Evolutionary conservation across 64 coral and sea anemone species (phyloP), one percentile per base, ranked within the genome.

Genomic region (Montipora sp.): DNA sequence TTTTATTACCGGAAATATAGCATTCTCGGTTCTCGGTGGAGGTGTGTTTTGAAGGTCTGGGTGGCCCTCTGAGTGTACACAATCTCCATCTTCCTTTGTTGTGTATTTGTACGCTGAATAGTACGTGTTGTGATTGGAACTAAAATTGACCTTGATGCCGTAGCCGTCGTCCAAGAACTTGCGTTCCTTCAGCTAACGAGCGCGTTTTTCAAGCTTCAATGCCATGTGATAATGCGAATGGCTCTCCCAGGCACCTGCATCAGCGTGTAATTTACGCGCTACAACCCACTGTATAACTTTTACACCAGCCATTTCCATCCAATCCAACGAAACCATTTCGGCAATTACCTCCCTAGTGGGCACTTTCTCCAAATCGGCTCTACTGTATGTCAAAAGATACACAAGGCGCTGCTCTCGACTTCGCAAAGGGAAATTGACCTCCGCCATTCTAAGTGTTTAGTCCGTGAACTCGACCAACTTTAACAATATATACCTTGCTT

Each of bases 41-140:
- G 4, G 24, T 51, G 14, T 12, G 73, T 83, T 91, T 19, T 20
- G 18, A 9, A 81, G 89, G 66, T 80, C 76, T 49, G 89, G 89
- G 49, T 90, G 89, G 24, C 21, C 58, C 13, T 80, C 4, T 18
- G 51, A 65, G 11, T 80, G 72, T 46, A 65, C 12, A 3, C 16
- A 13, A 18, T 59, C 16, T 6, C 0, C 13, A 50, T 90, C 89
- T 67, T 80, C 50, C 68, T 90, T 90, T 9, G 89, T 90, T 1
- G 71, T 69, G 16, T 90, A 90, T 70, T 80, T 80, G 58, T 78
- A 90, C 1, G 89, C 89, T 5, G 24, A 70, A 12, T 80, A 90
- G 47, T 81, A 90, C 8, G 79, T 90, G 18, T 80, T 51, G 45
- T 81, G 89, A 23, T 19, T 7, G 15, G 63, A 47, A 12, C 58